These are phyloP conservation scores for Suricata suricatta DNA, from an alignment of 2,113 vertebrate species.

Conservation along the genomic window DNA sequence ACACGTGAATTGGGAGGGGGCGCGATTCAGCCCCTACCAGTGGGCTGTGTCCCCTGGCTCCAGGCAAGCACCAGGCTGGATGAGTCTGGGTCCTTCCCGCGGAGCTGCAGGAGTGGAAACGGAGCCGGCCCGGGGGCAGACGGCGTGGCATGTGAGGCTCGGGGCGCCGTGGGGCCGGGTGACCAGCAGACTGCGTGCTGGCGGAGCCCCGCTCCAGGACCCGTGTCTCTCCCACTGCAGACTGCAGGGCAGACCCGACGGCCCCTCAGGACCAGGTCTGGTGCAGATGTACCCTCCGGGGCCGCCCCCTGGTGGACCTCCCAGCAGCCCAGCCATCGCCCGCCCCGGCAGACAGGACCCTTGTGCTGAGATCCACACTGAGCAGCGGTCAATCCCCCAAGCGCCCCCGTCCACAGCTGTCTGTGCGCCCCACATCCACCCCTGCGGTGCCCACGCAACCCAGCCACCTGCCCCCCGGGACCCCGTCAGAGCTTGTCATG, in stretches of 20 bases:
- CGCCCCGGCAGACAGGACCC: background rate
- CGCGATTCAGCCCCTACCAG: too few species aligned
- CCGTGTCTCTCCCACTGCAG: background rate
- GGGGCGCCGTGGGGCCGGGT: background rate
- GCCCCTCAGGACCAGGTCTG: background rate
- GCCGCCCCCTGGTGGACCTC: accelerated
- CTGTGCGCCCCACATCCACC: background rate
- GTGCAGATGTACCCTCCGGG: accelerated
- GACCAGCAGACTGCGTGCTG: too few species aligned
- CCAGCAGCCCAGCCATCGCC: too few species aligned
- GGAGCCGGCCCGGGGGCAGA: accelerated
- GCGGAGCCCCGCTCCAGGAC: background rate
- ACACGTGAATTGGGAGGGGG: background rate
- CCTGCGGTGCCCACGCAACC: background rate
- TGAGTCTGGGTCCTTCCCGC: accelerated
- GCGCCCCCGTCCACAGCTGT: accelerated
- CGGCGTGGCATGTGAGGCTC: accelerated
- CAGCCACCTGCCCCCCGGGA: background rate
- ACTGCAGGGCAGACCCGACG: too few species aligned
- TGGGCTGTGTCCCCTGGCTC: accelerated
- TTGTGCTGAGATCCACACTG: accelerated
- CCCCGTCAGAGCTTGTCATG: slow-evolving; percentile 45
- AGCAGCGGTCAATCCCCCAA: accelerated
- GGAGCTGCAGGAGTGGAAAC: background rate
- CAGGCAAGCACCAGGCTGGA: background rate